These are phyloP conservation scores for Ochotona curzoniae DNA, from an alignment of 2,113 vertebrate genomes.

Conservation along the genomic window DNA sequence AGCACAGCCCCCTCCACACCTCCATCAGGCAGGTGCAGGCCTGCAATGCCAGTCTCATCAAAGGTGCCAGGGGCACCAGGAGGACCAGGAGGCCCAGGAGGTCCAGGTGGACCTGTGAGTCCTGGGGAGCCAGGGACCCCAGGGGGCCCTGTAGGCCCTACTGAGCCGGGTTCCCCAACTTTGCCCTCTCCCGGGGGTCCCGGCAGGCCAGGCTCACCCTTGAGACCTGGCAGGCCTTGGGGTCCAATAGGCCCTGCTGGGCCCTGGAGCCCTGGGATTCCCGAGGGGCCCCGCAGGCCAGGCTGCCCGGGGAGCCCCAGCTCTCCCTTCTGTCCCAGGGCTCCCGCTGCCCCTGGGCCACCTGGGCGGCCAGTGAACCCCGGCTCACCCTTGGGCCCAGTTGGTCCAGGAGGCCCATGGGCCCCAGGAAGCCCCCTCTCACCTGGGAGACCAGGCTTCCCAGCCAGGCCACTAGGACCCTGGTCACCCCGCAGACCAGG, in stretches of 20 bases:
- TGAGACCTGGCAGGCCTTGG: conserved; percentile 93
- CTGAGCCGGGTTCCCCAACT: conserved; percentile 89
- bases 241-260: conserved; percentile 96
- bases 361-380: conserved; percentile 94
- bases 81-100: conserved; percentile 73
- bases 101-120: conserved; percentile 90
- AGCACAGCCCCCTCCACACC: conserved; percentile 92
- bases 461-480: conserved; percentile 90
- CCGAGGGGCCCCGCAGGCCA: conserved; percentile 93
- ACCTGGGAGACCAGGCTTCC: conserved; percentile 93
- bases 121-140: conserved; percentile 93
- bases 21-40: conserved; percentile 89
- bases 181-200: conserved; percentile 92
- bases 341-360: conserved; percentile 90
- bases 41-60: conserved; percentile 90
- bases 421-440: conserved; percentile 94
- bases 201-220: conserved; percentile 93
- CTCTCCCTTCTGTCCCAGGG: conserved; percentile 92
- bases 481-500: conserved; percentile 95
- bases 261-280: conserved; percentile 96
- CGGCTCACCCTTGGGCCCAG: conserved; percentile 94
- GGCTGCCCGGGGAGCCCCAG: conserved; percentile 92
- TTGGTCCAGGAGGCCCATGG: conserved; percentile 91
- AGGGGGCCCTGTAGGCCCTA: conserved; percentile 93
- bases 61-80: conserved; percentile 87